A percentile compares a stretch with the other conserved stretches of the same genome.
phyloP scores from a whole-genome alignment of 2,888 invertebrate genomes.

The Melikaiella ostensackeni region DNA sequence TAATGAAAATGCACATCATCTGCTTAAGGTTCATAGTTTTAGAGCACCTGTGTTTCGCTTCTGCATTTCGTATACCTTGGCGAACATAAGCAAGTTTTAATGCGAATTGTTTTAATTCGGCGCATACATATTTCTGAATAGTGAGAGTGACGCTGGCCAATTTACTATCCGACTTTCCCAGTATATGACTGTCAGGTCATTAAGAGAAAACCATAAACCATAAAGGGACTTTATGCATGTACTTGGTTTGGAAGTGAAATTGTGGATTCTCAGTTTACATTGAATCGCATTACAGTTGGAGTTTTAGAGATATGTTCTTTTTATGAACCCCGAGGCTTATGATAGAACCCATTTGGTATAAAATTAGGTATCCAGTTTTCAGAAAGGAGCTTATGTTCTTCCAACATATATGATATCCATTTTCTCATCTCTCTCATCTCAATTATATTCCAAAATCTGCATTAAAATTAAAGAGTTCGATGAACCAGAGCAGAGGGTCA shows the following conservation, averaged over 20 bases:
- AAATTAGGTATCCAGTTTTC: not conserved
- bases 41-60: not conserved
- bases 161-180: constrained; percentile 32
- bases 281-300: constrained; percentile 14
- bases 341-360: not conserved
- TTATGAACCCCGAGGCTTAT: not conserved
- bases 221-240: constrained; percentile 38
- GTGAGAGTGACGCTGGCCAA: constrained; percentile 25
- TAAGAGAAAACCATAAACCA: constrained; percentile 39
- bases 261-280: constrained; percentile 37
- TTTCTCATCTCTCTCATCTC: no score
- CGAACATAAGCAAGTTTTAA: constrained; percentile 19
- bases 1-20: constrained; percentile 11
- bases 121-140: constrained; percentile 25
- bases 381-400: not conserved
- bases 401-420: no score
- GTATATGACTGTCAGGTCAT: constrained; percentile 35
- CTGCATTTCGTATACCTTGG: not conserved
- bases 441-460: no score
- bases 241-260: constrained; percentile 1
- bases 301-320: constrained; percentile 3
- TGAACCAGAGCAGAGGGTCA: constrained; percentile 49
- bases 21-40: not conserved
- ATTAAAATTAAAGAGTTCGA: constrained; percentile 41
- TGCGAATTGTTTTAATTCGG: constrained; percentile 13